These are phyloP conservation scores for Papilio polytes DNA, from an alignment of 1,140 invertebrate species.

Conservation along the genomic window DNA sequence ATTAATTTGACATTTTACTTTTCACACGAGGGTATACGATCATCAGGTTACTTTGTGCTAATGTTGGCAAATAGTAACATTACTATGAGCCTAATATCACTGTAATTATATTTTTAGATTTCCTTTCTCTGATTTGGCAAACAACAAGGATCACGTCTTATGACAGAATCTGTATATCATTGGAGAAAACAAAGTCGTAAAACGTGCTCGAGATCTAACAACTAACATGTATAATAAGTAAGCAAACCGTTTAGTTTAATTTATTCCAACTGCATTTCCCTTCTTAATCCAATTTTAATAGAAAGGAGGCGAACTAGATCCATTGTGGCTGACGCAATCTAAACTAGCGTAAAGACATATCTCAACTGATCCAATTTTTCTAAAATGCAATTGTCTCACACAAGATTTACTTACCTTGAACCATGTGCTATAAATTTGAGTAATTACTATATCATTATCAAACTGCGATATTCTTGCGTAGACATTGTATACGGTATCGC, in stretches of 20 bases:
- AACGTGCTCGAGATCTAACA: conserved; percentile 53
- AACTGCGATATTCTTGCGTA: conserved; percentile 80
- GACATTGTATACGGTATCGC: conserved; percentile 61
- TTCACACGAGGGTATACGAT: not conserved
- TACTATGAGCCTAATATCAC: not conserved
- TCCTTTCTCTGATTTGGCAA: conserved; percentile 45
- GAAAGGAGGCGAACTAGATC: conserved; percentile 30
- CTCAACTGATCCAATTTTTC: conserved; percentile 47
- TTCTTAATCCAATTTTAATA: conserved; percentile 37
- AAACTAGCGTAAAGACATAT: conserved; percentile 33
- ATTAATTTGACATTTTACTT: not conserved
- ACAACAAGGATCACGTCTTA: conserved; percentile 44
- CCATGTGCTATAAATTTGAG: conserved; percentile 73
- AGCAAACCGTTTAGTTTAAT: conserved; percentile 32
- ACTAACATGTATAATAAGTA: conserved; percentile 34
- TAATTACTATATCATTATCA: conserved; percentile 81
- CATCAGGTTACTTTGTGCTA: not conserved
- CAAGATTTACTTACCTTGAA: conserved; percentile 76
- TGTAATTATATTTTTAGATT: conserved; percentile 29
- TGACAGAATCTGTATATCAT: conserved; percentile 39
- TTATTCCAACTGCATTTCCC: conserved; percentile 33
- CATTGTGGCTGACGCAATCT: conserved; percentile 25
- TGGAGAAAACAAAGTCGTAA: conserved; percentile 47
- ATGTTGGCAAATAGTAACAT: not conserved
- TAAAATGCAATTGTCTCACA: conserved; percentile 51